phyloP scores from a whole-genome alignment of 2,113 vertebrate species.

The Corythornis madagascariensis region DNA sequence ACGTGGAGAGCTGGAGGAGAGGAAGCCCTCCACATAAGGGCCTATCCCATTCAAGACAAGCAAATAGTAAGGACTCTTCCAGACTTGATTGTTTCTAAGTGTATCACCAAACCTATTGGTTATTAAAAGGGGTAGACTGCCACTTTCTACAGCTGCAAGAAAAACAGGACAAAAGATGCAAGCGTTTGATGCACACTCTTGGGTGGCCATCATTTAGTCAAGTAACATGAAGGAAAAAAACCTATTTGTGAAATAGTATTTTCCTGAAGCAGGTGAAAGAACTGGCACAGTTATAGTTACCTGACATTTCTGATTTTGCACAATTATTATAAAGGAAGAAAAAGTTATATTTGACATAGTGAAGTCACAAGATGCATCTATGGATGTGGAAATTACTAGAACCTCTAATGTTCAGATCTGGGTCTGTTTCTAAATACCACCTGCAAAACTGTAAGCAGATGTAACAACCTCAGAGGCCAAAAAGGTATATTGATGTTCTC shows the following conservation, averaged over 20 bases:
- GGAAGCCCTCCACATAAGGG: background rate
- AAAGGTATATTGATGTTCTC: background rate
- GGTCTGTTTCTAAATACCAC: background rate
- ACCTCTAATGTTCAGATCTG: background rate
- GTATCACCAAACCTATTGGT: background rate
- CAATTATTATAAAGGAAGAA: background rate
- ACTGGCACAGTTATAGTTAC: background rate
- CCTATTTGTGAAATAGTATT: background rate
- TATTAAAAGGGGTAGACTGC: background rate
- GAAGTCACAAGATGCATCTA: background rate
- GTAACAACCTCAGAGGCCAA: background rate
- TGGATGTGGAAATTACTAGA: background rate
- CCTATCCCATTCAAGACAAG: background rate
- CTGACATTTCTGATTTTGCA: background rate
- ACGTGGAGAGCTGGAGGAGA: background rate
- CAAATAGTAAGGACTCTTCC: background rate
- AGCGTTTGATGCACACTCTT: accelerated
- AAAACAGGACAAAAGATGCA: background rate
- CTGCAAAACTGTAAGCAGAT: background rate
- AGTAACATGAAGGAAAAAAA: background rate
- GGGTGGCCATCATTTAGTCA: background rate
- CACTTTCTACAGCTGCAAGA: background rate
- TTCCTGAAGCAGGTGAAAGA: background rate
- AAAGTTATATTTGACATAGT: background rate
- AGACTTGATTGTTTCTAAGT: background rate